phyloP scores from a whole-genome alignment of 1,140 invertebrate genomes.

The Diplogasteroides magnus region DNA sequence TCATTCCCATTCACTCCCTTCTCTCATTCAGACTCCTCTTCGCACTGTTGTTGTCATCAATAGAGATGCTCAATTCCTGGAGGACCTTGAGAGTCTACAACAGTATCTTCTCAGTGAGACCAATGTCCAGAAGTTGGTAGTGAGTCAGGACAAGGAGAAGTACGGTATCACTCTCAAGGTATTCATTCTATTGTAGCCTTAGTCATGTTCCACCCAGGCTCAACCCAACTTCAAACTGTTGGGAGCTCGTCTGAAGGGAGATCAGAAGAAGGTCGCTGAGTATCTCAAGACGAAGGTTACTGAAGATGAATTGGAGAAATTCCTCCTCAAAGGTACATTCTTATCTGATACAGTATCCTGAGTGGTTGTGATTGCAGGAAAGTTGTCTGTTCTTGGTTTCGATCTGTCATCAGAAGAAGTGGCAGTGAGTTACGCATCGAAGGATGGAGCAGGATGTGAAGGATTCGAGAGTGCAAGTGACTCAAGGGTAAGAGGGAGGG shows the following conservation, averaged over 20 bases:
- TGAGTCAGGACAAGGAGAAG: constrained; percentile 82
- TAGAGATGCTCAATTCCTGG: constrained; percentile 70
- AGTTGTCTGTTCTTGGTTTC: constrained; percentile 66
- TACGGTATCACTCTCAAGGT: constrained; percentile 80
- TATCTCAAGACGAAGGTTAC: constrained; percentile 72
- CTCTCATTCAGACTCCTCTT: neutral
- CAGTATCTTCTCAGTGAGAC: constrained; percentile 79
- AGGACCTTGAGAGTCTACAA: constrained; percentile 75
- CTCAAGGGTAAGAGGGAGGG: neutral
- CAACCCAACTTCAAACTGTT: constrained; percentile 85
- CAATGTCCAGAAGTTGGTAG: constrained; percentile 80
- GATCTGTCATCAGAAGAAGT: constrained; percentile 75
- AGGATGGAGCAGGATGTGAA: constrained; percentile 10
- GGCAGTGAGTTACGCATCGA: constrained; percentile 69
- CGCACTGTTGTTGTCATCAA: constrained; percentile 73
- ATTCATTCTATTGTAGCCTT: neutral
- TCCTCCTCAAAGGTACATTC: constrained; percentile 69
- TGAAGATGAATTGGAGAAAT: constrained; percentile 73
- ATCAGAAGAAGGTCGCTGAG: constrained; percentile 78
- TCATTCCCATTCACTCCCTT: neutral
- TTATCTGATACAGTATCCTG: too few species aligned
- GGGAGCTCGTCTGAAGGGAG: constrained; percentile 77
- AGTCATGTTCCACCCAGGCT: constrained; percentile 59
- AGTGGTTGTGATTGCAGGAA: constrained; percentile 13
- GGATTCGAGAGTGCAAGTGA: constrained; percentile 57